Evolutionary conservation across 2,113 vertebrate genomes (phyloP).

Genomic region (Lepidothrix coronata): DNA sequence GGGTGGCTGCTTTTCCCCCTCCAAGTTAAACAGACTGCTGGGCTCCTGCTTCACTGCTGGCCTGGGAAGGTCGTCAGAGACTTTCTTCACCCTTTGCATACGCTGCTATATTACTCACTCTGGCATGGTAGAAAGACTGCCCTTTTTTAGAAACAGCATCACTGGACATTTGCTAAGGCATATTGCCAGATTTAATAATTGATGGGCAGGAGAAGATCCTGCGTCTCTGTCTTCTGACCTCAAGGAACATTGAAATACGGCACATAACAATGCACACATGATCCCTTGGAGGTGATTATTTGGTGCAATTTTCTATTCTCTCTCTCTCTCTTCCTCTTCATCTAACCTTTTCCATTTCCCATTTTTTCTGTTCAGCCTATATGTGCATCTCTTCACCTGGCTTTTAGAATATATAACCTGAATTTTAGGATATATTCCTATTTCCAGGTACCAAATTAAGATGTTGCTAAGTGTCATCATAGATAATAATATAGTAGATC

Average conservation of each 20-base stretch:
- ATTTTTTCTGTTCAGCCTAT: neutral
- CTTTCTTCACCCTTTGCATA: neutral
- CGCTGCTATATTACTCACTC: neutral
- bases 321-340: neutral
- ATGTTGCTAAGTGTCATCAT: constrained; percentile 44
- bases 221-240: neutral
- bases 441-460: constrained; percentile 40
- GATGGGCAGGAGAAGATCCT: neutral
- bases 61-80: neutral
- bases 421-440: constrained; percentile 39
- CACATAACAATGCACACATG: neutral
- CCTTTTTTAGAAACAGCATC: neutral
- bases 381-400: neutral
- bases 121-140: neutral
- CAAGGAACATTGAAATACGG: neutral
- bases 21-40: neutral
- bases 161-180: neutral
- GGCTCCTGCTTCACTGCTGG: neutral
- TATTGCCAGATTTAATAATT: neutral
- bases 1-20: neutral
- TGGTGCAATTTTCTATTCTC: neutral
- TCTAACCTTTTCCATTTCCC: neutral
- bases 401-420: constrained; percentile 25
- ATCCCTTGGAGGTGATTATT: neutral
- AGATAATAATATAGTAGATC: constrained; percentile 55